Evolutionary conservation across 2,888 invertebrate species (phyloP).

Genomic region (Phytoseiulus persimilis): DNA sequence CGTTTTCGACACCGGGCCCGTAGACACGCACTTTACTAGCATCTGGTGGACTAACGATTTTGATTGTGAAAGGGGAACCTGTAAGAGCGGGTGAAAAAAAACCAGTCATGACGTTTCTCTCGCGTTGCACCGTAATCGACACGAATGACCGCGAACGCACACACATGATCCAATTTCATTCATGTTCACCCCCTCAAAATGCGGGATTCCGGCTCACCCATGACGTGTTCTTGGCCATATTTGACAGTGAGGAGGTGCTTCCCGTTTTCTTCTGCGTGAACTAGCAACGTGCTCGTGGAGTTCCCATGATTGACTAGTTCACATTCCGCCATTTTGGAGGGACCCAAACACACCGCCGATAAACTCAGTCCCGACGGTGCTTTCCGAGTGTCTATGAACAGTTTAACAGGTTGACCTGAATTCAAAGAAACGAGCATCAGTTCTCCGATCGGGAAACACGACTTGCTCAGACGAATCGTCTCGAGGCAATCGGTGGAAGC

Average conservation of each 20-base stretch:
- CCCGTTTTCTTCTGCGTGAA: slow-evolving; percentile 91
- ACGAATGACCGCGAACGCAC: no score
- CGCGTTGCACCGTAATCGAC: no score
- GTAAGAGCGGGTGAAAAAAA: slow-evolving; percentile 49
- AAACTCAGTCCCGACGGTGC: slow-evolving; percentile 72
- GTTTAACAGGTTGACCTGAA: slow-evolving; percentile 74
- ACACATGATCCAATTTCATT: no score
- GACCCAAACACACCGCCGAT: slow-evolving; percentile 92
- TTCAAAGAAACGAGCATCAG: background rate
- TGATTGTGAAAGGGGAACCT: slow-evolving; percentile 84
- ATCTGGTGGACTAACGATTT: slow-evolving; percentile 89
- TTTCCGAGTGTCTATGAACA: slow-evolving; percentile 90
- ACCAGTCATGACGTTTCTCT: no score
- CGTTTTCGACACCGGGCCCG: slow-evolving; percentile 96
- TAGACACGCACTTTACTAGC: slow-evolving; percentile 92
- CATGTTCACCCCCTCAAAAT: background rate
- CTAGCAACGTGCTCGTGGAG: slow-evolving; percentile 71
- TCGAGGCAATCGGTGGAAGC: no score
- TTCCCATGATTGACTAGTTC: slow-evolving; percentile 95
- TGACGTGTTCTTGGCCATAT: slow-evolving; percentile 58
- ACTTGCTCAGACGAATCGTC: no score
- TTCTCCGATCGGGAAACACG: no score
- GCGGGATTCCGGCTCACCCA: slow-evolving; percentile 56
- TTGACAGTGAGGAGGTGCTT: slow-evolving; percentile 86
- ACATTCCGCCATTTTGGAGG: slow-evolving; percentile 86